Base-by-base conservation (phyloP, 1,140 invertebrate genomes). In the Drosophila melanica region DNA sequence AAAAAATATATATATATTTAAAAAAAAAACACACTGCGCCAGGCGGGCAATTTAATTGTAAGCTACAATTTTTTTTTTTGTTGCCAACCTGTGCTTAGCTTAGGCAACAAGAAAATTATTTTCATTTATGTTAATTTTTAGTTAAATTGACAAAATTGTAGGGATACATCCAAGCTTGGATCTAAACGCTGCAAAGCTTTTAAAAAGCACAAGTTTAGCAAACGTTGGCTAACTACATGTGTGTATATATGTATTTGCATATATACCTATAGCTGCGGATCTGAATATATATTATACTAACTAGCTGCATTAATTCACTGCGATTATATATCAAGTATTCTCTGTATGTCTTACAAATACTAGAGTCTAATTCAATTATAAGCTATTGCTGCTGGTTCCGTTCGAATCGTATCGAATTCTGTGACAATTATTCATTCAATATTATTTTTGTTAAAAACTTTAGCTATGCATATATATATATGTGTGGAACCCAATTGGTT, bases 81-180 rank as follows among this genome's bases (percentile, higher is more conserved):
- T n/a, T 41, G 11, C 20, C 33, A 51, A 58, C 42, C 55, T 48
- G 42, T n/a, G 33, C 44, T 54, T 42, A 35, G 30, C 18, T 64
- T 70, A 69, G 50, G 62, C 55, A 84, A 85, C 71, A 77, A 66
- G 59, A 75, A 81, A 51, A 77, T 74, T 73, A 45, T 35, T 41
- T 50, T 64, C 33, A 44, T 66, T 45, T 48, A 33, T 30, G 57
- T 39, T 27, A 30, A 20, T 23, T 47, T 48, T 33, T 35, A 45
- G 18, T 48, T 70, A 86, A 86, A 86, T 87, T 87, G 82, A 87
- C 82, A 82, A 87, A 87, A 89, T 79, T 87, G 82, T 87, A 87
- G 82, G 82, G 82, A 87, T 30, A 60, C 55, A 50, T 65, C 42
- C 54, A 41, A 9, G 33, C 55, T 39, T 27, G 27, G 42, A 45